A percentile compares a stretch with the other conserved stretches of the same genome.
Conservation (phyloP, 2,888 invertebrate species). For the Strigamia transsilvanica region DNA sequence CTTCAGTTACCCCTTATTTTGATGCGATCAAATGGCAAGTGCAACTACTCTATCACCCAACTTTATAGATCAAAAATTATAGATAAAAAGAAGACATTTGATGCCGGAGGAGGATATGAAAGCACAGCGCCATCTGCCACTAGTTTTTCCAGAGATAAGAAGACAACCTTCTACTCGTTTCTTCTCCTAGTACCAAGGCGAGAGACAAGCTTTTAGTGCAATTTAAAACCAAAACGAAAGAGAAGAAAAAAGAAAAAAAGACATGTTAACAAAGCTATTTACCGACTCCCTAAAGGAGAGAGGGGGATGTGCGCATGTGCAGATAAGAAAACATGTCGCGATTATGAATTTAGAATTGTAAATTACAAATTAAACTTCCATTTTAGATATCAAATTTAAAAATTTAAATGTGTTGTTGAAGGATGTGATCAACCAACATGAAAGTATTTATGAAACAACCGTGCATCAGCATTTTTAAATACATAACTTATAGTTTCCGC, state of each 20-base stretch:
- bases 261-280: slow-evolving; percentile 49
- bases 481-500: slow-evolving; percentile 39
- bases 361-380: slow-evolving; percentile 46
- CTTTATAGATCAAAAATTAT: slow-evolving; percentile 47
- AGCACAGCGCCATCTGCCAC: slow-evolving; percentile 49
- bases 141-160: slow-evolving; percentile 45
- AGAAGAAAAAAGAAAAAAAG: not conserved
- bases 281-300: slow-evolving; percentile 38
- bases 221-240: slow-evolving; percentile 36
- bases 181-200: slow-evolving; percentile 41
- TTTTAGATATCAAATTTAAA: slow-evolving; percentile 41
- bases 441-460: slow-evolving; percentile 12
- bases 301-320: slow-evolving; percentile 31
- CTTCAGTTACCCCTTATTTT: slow-evolving; percentile 7
- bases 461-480: slow-evolving; percentile 35
- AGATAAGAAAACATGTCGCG: slow-evolving; percentile 45
- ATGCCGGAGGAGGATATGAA: slow-evolving; percentile 49
- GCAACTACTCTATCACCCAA: slow-evolving; percentile 48
- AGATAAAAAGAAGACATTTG: slow-evolving; percentile 49
- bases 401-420: slow-evolving; percentile 14
- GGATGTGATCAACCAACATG: not conserved
- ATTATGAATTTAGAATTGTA: slow-evolving; percentile 49
- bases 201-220: slow-evolving; percentile 49
- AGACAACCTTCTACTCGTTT: slow-evolving; percentile 39
- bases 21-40: slow-evolving; percentile 36